Evolutionary conservation across 2,797 vertebrate genomes (phyloP).

Genomic region (Sebastiscus albofasciatus): DNA sequence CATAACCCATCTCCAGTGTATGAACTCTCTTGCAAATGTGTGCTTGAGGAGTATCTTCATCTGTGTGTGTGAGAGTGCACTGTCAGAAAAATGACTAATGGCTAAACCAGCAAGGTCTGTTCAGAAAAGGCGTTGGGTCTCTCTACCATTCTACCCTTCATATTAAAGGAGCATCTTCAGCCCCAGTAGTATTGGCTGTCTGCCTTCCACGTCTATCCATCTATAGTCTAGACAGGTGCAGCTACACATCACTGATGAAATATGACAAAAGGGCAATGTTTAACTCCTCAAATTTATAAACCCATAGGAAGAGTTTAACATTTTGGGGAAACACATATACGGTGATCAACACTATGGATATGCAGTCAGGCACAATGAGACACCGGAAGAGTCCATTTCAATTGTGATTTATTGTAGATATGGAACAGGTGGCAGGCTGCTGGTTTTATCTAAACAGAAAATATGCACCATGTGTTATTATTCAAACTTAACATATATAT

Average conservation of each 20-base stretch:
- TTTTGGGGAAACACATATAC: background rate
- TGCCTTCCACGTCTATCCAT: constrained; percentile 14
- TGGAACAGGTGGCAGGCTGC: background rate
- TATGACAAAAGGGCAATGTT: background rate
- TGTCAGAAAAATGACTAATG: constrained; percentile 63
- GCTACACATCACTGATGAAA: constrained; percentile 2
- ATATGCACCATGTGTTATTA: background rate
- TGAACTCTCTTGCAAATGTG: constrained; percentile 15
- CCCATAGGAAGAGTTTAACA: background rate
- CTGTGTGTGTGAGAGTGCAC: constrained; percentile 23
- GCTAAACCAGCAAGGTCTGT: constrained; percentile 48
- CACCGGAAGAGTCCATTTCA: background rate
- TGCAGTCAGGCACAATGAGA: background rate
- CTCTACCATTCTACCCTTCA: constrained; percentile 44
- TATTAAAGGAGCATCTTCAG: constrained; percentile 32
- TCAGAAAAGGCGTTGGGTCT: constrained; percentile 24
- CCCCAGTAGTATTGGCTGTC: constrained; percentile 29
- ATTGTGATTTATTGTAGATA: background rate
- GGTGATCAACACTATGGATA: background rate
- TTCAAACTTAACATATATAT: background rate
- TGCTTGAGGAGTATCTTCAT: background rate
- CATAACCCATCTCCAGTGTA: background rate
- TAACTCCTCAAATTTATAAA: background rate
- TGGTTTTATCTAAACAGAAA: background rate
- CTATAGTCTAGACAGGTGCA: background rate